Evolutionary conservation across 1,140 invertebrate genomes (phyloP).

Genomic region (Drosophila pruinosa): DNA sequence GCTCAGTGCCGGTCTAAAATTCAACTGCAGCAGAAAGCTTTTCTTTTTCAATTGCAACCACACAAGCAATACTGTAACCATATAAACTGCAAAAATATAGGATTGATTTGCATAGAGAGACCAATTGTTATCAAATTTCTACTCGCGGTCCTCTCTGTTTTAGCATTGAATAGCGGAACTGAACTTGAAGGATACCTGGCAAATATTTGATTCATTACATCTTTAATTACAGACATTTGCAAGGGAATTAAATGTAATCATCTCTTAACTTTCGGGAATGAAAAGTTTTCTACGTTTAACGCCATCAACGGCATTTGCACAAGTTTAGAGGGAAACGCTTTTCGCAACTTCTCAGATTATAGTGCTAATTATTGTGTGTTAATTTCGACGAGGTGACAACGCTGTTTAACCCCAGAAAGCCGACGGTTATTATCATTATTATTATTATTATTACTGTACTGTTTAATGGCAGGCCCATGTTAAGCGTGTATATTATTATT

Average conservation of each 20-base stretch:
- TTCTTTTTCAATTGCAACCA: conserved; percentile 17
- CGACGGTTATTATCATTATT: too few species aligned
- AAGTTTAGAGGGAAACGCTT: background rate
- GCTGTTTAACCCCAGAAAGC: background rate
- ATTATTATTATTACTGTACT: too few species aligned
- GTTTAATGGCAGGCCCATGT: background rate
- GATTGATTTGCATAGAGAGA: background rate
- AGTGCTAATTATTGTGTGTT: background rate
- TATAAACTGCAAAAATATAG: background rate
- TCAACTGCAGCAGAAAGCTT: conserved; percentile 5
- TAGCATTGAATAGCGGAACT: background rate
- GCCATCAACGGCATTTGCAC: background rate
- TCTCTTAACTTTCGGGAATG: background rate
- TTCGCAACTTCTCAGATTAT: background rate
- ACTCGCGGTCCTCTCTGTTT: too few species aligned
- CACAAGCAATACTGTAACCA: background rate
- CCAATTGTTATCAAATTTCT: too few species aligned
- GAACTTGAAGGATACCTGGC: background rate
- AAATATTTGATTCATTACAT: background rate
- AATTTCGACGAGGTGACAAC: background rate
- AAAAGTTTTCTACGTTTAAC: background rate
- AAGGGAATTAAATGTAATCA: background rate
- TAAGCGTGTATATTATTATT: background rate
- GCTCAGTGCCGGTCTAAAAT: conserved; percentile 38
- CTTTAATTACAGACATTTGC: background rate